Conservation (phyloP, 1,140 invertebrate genomes). For the Heliconius congener region DNA sequence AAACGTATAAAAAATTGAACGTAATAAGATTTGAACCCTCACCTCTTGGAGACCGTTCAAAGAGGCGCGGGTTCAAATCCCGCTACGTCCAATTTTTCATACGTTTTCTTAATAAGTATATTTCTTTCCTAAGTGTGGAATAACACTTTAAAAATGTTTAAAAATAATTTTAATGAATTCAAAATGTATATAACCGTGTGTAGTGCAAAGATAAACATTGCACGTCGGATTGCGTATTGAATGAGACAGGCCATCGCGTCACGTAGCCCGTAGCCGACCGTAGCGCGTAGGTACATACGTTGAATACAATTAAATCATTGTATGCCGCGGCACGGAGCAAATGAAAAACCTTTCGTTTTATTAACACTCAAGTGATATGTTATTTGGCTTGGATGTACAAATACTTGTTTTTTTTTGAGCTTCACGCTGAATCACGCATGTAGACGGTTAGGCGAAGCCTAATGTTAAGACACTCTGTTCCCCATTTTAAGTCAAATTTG, state of each 20-base stretch:
- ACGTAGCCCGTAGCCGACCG: neutral
- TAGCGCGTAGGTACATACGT: neutral
- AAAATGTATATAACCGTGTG: neutral
- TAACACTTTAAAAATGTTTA: too few species aligned
- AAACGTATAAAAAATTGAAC: too few species aligned
- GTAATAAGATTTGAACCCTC: too few species aligned
- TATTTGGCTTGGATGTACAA: slow-evolving; percentile 21
- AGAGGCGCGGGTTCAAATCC: too few species aligned
- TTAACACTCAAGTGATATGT: slow-evolving; percentile 28
- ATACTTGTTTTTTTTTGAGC: neutral
- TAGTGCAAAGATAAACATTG: neutral
- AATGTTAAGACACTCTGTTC: too few species aligned
- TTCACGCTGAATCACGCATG: neutral
- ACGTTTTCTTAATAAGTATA: too few species aligned
- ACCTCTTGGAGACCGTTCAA: too few species aligned
- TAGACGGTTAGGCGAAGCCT: neutral
- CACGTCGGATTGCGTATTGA: neutral
- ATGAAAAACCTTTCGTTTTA: slow-evolving; percentile 25
- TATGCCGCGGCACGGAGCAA: neutral
- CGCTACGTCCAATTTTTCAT: too few species aligned
- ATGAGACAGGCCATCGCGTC: slow-evolving; percentile 10
- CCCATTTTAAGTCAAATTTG: too few species aligned
- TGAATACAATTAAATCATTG: slow-evolving; percentile 8
- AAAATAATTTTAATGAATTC: neutral
- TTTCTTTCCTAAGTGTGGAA: too few species aligned